Conservation (phyloP, 2,888 invertebrate genomes). For the Protodeltote pygarga region DNA sequence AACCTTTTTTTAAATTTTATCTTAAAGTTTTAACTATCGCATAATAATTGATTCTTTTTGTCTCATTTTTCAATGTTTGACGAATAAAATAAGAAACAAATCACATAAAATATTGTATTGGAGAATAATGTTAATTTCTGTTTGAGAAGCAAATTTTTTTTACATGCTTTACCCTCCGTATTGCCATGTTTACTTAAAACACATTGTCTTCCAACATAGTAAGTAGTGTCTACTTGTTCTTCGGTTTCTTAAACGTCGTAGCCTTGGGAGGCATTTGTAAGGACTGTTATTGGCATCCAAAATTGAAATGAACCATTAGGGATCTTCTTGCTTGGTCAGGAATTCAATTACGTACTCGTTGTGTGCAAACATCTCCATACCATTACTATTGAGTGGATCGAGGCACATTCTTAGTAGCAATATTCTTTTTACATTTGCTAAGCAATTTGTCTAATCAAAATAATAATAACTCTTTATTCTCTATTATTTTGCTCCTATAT, state of each 20-base stretch:
- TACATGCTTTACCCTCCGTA: too few species aligned
- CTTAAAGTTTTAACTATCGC: too few species aligned
- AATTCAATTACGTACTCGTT: constrained; percentile 54
- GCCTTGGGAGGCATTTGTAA: constrained; percentile 39
- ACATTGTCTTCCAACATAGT: constrained; percentile 6
- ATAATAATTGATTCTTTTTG: too few species aligned
- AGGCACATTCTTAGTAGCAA: not conserved
- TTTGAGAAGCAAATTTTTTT: too few species aligned
- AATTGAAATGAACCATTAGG: constrained; percentile 58
- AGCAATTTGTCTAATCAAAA: too few species aligned
- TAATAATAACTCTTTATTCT: too few species aligned
- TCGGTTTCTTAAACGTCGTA: constrained; percentile 24
- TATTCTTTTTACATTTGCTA: not conserved
- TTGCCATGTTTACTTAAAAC: not conserved
- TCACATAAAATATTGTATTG: too few species aligned
- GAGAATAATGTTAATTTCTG: too few species aligned
- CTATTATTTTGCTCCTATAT: too few species aligned
- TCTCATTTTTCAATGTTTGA: too few species aligned
- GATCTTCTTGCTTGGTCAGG: constrained; percentile 38
- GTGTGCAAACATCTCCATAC: constrained; percentile 35
- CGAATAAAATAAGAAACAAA: too few species aligned
- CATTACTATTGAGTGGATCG: constrained; percentile 10
- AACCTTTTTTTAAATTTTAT: too few species aligned
- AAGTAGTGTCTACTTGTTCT: constrained; percentile 15
- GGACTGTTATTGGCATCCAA: constrained; percentile 54